phyloP scores from a whole-genome alignment of 2,113 vertebrate species.

The Tetrao urogallus region DNA sequence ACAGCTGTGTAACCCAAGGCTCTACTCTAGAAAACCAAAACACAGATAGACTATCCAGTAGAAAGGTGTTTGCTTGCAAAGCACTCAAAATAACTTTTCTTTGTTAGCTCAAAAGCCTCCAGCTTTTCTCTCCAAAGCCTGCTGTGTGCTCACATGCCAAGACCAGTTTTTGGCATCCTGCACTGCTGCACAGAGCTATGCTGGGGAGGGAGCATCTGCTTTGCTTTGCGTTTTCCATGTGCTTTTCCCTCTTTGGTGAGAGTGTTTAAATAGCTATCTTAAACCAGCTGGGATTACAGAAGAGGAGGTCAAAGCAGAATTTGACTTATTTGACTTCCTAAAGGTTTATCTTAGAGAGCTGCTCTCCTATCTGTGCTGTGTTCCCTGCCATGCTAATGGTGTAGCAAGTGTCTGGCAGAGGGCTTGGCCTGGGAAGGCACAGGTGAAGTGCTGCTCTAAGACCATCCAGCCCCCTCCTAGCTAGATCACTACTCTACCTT shows the following conservation, averaged over 20 bases:
- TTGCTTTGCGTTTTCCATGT: neutral
- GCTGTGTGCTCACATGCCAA: neutral
- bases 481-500: neutral
- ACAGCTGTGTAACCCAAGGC: neutral
- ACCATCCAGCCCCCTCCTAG: neutral
- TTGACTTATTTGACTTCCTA: neutral
- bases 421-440: neutral
- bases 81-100: neutral
- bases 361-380: neutral
- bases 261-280: constrained; percentile 2
- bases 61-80: neutral
- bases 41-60: neutral
- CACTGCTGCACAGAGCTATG: neutral
- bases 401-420: neutral
- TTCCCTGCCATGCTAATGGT: neutral
- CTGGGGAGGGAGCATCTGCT: constrained; percentile 29
- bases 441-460: neutral
- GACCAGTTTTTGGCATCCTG: neutral
- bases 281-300: neutral
- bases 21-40: neutral
- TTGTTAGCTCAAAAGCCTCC: neutral
- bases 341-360: neutral
- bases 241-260: neutral
- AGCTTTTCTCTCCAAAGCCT: neutral
- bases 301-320: neutral